A percentile compares a stretch with the other conserved stretches of the same genome.
Evolutionary conservation across 2,888 invertebrate species (phyloP).

Genomic region (Sinotaia quadrata): DNA sequence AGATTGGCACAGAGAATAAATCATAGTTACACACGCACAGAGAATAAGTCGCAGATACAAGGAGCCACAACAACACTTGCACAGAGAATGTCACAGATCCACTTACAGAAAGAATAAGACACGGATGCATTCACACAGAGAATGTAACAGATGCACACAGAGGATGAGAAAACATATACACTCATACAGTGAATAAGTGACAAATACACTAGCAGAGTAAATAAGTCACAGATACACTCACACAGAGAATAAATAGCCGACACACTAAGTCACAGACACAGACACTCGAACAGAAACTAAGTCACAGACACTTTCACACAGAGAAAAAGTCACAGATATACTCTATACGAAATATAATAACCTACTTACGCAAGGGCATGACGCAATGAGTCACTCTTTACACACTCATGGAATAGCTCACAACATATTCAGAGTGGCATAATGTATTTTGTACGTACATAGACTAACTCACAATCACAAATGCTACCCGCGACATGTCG

Average conservation of each 20-base stretch:
- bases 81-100: too few relatives aligned
- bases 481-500: too few relatives aligned
- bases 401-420: too few relatives aligned
- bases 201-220: slow-evolving; percentile 6
- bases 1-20: not conserved
- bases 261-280: not conserved
- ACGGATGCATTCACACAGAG: not conserved
- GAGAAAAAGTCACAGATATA: not conserved
- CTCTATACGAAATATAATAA: too few relatives aligned
- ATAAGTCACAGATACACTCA: not conserved
- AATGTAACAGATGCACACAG: not conserved
- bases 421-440: too few relatives aligned
- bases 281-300: not conserved
- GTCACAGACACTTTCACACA: not conserved
- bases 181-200: slow-evolving; percentile 4
- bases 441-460: too few relatives aligned
- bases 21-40: not conserved
- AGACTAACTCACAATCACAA: too few relatives aligned
- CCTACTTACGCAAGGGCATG: too few relatives aligned
- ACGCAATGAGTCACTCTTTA: too few relatives aligned
- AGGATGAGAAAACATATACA: not conserved
- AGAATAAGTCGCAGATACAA: not conserved
- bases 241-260: not conserved
- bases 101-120: not conserved
- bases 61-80: not conserved